Conservation (phyloP, 2,113 vertebrate genomes). For the Antennarius striatus region DNA sequence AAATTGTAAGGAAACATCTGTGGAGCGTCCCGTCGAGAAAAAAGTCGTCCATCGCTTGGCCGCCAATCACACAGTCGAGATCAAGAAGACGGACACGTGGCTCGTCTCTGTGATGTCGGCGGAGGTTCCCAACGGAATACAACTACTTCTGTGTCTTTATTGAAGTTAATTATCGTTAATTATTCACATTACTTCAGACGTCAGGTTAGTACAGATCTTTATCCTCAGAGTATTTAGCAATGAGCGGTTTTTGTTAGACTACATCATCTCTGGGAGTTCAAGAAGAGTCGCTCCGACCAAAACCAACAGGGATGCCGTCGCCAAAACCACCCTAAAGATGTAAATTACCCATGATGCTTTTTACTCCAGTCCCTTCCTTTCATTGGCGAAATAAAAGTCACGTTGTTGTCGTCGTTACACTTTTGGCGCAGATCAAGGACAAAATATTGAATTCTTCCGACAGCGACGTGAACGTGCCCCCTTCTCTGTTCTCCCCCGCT, state of each 20-base stretch:
- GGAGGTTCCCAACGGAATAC: constrained; percentile 23
- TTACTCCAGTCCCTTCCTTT: constrained; percentile 46
- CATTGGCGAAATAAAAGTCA: constrained; percentile 33
- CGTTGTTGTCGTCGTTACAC: constrained; percentile 49
- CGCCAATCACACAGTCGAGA: constrained; percentile 61
- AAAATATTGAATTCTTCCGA: constrained; percentile 65
- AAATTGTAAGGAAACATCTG: too few relatives aligned
- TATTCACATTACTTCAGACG: constrained; percentile 46
- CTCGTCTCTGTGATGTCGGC: constrained; percentile 25
- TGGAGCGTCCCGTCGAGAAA: too few relatives aligned
- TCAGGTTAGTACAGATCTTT: constrained; percentile 33
- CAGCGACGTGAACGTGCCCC: constrained; percentile 56
- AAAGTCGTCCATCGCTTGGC: constrained; percentile 1
- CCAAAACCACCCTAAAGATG: constrained; percentile 13
- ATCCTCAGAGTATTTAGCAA: constrained; percentile 25
- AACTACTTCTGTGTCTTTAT: constrained; percentile 34
- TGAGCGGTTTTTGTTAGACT: constrained; percentile 55
- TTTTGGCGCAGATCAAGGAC: constrained; percentile 69
- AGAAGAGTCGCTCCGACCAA: too few relatives aligned
- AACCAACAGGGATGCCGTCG: constrained; percentile 2
- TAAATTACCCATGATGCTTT: constrained; percentile 41
- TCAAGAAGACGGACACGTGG: constrained; percentile 50
- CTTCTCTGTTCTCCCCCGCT: constrained; percentile 61
- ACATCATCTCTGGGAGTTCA: constrained; percentile 19
- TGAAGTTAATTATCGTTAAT: constrained; percentile 55